Evolutionary conservation across 2,797 vertebrate species (phyloP).

Genomic region (Tiaroga cobitis): DNA sequence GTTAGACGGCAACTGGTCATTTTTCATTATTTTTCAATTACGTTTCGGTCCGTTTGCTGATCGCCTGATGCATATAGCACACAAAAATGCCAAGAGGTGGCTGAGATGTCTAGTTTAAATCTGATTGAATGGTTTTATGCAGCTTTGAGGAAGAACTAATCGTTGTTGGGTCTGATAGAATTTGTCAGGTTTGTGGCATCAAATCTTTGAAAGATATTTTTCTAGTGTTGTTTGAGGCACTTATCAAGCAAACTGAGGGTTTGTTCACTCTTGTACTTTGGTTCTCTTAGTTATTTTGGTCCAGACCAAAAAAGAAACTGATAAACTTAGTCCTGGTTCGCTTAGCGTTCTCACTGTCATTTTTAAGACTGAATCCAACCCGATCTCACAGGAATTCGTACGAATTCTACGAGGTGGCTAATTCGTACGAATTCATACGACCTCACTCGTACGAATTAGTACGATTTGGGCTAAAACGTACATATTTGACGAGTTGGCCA

Average conservation of each 20-base stretch:
- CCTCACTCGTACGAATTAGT: too few relatives aligned
- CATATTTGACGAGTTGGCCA: too few relatives aligned
- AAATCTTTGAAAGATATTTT: background rate
- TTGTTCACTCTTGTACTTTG: background rate
- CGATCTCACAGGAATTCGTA: too few relatives aligned
- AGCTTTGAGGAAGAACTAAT: background rate
- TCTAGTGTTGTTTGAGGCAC: background rate
- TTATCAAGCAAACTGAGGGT: background rate
- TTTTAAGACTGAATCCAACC: background rate
- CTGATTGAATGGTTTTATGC: too few relatives aligned
- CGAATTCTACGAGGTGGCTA: too few relatives aligned
- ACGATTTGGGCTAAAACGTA: too few relatives aligned
- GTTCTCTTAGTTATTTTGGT: background rate
- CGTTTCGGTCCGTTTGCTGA: background rate
- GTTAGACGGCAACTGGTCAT: background rate
- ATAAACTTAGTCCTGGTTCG: too few relatives aligned
- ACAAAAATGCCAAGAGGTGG: background rate
- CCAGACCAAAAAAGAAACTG: background rate
- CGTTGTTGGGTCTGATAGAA: background rate
- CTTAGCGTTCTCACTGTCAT: too few relatives aligned
- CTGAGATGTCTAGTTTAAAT: background rate
- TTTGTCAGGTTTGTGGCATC: background rate
- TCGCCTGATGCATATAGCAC: background rate
- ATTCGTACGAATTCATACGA: too few relatives aligned
- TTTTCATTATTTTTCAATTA: background rate